phyloP scores from a whole-genome alignment of 2,797 vertebrate species.

The Sylvia borin region DNA sequence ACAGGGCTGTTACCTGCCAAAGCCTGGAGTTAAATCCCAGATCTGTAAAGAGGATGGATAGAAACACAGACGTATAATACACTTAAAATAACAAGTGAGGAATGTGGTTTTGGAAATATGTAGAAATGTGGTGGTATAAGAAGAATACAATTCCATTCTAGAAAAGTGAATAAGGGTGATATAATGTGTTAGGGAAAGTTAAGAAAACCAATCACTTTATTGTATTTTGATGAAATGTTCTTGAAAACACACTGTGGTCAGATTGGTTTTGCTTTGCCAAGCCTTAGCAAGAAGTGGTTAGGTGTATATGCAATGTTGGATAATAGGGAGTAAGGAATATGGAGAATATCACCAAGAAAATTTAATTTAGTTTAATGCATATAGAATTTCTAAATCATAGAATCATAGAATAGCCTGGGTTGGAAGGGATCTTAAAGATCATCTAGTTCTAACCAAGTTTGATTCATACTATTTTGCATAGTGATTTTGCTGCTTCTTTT shows the following conservation, averaged over 20 bases:
- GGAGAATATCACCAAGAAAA: neutral
- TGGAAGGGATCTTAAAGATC: neutral
- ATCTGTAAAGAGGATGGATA: slow-evolving; percentile 17
- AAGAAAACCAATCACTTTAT: neutral
- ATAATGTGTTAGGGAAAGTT: neutral
- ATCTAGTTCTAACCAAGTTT: neutral
- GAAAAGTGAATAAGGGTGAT: neutral
- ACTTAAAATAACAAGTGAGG: slow-evolving; percentile 30
- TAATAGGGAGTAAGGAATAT: neutral
- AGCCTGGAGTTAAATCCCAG: slow-evolving; percentile 46
- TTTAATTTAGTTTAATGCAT: neutral
- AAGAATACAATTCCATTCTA: neutral
- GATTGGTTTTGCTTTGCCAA: neutral
- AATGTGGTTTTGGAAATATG: neutral
- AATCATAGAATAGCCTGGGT: neutral
- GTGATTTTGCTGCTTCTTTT: neutral
- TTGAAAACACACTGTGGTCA: neutral
- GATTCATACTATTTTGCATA: neutral
- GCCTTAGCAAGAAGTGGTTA: neutral
- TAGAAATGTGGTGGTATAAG: neutral
- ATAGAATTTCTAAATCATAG: neutral
- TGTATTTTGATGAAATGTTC: neutral
- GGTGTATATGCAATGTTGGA: neutral
- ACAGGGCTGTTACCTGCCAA: slow-evolving; percentile 57
- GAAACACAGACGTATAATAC: slow-evolving; percentile 17